phyloP scores from a whole-genome alignment of 2,797 vertebrate species.

The Anas capensis region DNA sequence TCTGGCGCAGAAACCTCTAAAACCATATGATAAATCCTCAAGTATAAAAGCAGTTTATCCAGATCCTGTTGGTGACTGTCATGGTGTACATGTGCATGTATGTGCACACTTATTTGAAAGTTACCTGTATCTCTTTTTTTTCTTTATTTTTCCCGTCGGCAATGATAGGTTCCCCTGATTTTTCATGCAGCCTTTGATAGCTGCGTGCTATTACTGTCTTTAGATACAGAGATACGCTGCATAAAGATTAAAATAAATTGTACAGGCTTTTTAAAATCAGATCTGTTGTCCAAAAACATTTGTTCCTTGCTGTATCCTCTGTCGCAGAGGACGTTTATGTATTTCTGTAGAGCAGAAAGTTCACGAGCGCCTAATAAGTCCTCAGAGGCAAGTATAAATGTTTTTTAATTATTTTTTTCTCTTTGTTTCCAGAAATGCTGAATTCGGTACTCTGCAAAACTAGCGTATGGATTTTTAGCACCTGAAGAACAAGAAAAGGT shows the following conservation, averaged over 20 bases:
- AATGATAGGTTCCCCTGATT: neutral
- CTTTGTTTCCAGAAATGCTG: slow-evolving; percentile 76
- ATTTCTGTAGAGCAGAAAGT: neutral
- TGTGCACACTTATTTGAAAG: neutral
- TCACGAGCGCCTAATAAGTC: neutral
- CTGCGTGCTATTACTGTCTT: neutral
- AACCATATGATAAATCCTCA: neutral
- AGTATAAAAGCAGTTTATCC: neutral
- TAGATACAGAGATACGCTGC: neutral
- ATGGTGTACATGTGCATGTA: rapidly evolving
- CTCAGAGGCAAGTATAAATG: neutral
- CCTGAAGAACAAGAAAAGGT: slow-evolving; percentile 79
- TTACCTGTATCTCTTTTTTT: neutral
- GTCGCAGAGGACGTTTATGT: neutral
- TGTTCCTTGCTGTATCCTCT: neutral
- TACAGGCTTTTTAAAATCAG: neutral
- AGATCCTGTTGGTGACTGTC: neutral
- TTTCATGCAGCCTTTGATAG: neutral
- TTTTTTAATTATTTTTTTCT: neutral
- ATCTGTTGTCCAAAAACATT: neutral
- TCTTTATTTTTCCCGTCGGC: neutral
- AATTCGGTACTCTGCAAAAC: slow-evolving; percentile 58
- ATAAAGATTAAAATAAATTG: neutral
- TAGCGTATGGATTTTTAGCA: slow-evolving; percentile 74
- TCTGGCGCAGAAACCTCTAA: neutral